Percentiles rank a stretch among this genome's conserved stretches.
phyloP scores from a whole-genome alignment of 2,888 invertebrate genomes.

The Chaetoderma sp. region DNA sequence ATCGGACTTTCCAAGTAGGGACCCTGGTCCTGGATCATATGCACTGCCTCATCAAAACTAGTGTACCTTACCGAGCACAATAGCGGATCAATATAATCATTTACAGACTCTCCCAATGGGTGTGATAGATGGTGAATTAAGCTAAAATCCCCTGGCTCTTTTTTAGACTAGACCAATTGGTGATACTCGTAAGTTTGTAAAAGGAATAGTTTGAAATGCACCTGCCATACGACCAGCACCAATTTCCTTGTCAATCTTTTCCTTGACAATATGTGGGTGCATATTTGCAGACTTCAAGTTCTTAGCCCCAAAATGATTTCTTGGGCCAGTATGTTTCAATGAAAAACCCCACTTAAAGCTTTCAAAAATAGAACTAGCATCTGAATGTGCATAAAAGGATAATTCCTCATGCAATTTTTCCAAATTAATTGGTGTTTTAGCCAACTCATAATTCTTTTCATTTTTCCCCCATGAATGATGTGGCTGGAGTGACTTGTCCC shows the following conservation, averaged over 20 bases:
- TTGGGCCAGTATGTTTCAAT: not conserved
- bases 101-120: slow-evolving; percentile 5
- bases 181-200: slow-evolving; percentile 5
- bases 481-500: too few relatives aligned
- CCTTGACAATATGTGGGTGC: not conserved
- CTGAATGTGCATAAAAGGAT: too few relatives aligned
- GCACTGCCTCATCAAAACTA: too few relatives aligned
- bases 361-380: too few relatives aligned
- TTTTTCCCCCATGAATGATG: too few relatives aligned
- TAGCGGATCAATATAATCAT: too few relatives aligned
- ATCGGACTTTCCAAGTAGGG: too few relatives aligned
- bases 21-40: too few relatives aligned
- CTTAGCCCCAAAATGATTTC: not conserved
- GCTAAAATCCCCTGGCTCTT: not conserved
- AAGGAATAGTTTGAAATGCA: not conserved
- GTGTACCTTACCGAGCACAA: too few relatives aligned
- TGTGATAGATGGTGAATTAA: slow-evolving; percentile 19
- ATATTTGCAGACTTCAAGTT: not conserved
- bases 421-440: too few relatives aligned
- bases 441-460: too few relatives aligned
- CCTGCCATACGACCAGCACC: not conserved
- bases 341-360: not conserved
- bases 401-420: too few relatives aligned
- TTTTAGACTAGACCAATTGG: slow-evolving; percentile 18
- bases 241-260: not conserved